Evolutionary conservation across 2,113 vertebrate genomes (phyloP).

Genomic region (Cyprinodon variegatus): DNA sequence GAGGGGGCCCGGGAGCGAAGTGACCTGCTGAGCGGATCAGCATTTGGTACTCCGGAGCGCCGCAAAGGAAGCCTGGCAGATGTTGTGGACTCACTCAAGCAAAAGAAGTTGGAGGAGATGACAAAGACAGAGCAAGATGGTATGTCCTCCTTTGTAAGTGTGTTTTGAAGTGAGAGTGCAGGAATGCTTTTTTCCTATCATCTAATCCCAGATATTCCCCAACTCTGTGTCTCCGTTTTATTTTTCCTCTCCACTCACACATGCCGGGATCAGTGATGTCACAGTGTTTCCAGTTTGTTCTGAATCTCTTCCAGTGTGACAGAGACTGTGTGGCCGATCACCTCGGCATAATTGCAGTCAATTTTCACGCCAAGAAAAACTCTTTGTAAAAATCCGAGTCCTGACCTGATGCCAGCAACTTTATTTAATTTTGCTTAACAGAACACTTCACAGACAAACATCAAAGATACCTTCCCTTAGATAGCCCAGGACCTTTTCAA

Average conservation of each 20-base stretch:
- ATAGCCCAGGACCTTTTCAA: slow-evolving; percentile 35
- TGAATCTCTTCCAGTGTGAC: slow-evolving; percentile 78
- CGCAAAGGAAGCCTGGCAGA: slow-evolving; percentile 99
- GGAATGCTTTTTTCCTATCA: slow-evolving; percentile 34
- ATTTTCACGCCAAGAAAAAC: slow-evolving; percentile 75
- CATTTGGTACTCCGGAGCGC: slow-evolving; percentile 96
- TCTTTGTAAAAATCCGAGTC: slow-evolving; percentile 75
- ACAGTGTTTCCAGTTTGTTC: slow-evolving; percentile 80
- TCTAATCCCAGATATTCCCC: slow-evolving; percentile 22
- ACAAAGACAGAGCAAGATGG: slow-evolving; percentile 98
- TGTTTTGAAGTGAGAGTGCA: slow-evolving; percentile 8
- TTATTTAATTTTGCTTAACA: slow-evolving; percentile 73
- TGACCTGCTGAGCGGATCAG: slow-evolving; percentile 94
- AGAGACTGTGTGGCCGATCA: slow-evolving; percentile 77
- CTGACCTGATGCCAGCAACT: slow-evolving; percentile 76
- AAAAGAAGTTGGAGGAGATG: slow-evolving; percentile 99
- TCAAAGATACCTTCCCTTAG: slow-evolving; percentile 56
- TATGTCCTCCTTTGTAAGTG: slow-evolving; percentile 74
- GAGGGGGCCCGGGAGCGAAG: slow-evolving; percentile 95
- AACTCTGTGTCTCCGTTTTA: slow-evolving; percentile 33
- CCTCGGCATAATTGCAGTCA: slow-evolving; percentile 79
- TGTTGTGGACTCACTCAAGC: slow-evolving; percentile 98
- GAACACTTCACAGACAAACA: slow-evolving; percentile 67
- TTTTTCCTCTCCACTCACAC: slow-evolving; percentile 49
- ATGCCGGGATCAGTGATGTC: slow-evolving; percentile 72